phyloP scores from a whole-genome alignment of 2,888 invertebrate species.

The Spodoptera littoralis region DNA sequence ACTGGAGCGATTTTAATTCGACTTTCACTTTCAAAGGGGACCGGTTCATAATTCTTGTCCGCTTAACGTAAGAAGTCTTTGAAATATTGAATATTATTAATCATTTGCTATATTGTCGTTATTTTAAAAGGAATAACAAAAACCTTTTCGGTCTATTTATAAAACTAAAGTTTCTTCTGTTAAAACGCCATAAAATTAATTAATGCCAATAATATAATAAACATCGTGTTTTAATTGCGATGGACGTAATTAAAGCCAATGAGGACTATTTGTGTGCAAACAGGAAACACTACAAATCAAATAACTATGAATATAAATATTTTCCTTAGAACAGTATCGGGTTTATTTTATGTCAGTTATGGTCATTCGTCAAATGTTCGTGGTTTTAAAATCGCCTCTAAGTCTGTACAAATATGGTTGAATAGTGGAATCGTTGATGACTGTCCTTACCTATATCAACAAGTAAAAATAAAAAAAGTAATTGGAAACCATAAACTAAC shows the following conservation, averaged over 20 bases:
- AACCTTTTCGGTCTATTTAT: not conserved
- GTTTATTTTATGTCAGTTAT: constrained; percentile 7
- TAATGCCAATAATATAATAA: too few species aligned
- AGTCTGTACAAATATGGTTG: too few species aligned
- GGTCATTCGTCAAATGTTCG: too few species aligned
- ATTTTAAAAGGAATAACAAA: not conserved
- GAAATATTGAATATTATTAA: not conserved
- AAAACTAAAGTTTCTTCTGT: too few species aligned
- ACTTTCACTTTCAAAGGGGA: constrained; percentile 23
- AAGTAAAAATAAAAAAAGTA: constrained; percentile 22
- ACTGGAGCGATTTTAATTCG: constrained; percentile 23
- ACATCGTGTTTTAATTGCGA: constrained; percentile 17
- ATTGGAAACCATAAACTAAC: not conserved
- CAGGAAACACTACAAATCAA: constrained; percentile 34
- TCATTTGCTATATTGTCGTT: not conserved
- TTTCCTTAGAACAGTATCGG: constrained; percentile 24
- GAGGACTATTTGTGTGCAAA: constrained; percentile 28
- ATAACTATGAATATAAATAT: constrained; percentile 28
- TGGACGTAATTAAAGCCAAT: constrained; percentile 5
- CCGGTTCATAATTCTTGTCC: not conserved
- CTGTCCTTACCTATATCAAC: not conserved
- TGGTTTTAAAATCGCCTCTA: too few species aligned
- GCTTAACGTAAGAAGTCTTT: not conserved
- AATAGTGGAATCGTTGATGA: too few species aligned
- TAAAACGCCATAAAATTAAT: too few species aligned